Evolutionary conservation across 1,140 invertebrate species (phyloP).

Genomic region (Drosophila tani): DNA sequence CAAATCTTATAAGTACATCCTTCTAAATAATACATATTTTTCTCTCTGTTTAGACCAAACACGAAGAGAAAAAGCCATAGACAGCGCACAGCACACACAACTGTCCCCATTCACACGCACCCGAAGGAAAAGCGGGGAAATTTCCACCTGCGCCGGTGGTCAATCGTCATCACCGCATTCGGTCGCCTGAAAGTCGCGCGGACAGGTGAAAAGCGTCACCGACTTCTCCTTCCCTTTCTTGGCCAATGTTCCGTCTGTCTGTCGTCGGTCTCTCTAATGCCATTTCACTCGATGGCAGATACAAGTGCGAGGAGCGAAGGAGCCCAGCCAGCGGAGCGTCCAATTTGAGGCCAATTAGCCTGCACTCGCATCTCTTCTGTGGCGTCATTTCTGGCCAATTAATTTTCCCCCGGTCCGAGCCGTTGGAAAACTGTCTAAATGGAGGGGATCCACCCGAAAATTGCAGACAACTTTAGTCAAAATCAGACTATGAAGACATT

Average conservation of each 20-base stretch:
- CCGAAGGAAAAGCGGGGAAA: constrained; percentile 26
- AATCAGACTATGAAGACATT: constrained; percentile 15
- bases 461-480: neutral
- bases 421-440: constrained; percentile 16
- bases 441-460: constrained; percentile 11
- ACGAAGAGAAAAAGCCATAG: constrained; percentile 47
- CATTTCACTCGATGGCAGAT: constrained; percentile 1
- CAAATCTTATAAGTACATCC: too few relatives aligned
- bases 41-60: constrained; percentile 10
- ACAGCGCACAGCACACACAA: constrained; percentile 22
- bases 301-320: neutral
- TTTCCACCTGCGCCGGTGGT: constrained; percentile 73
- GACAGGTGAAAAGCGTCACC: constrained; percentile 69
- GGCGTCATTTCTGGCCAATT: constrained; percentile 47
- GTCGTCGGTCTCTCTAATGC: constrained; percentile 28
- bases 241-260: constrained; percentile 29
- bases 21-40: neutral
- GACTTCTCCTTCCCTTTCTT: neutral
- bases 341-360: constrained; percentile 66
- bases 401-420: constrained; percentile 1
- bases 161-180: constrained; percentile 65
- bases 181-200: constrained; percentile 35
- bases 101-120: constrained; percentile 71
- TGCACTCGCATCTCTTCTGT: constrained; percentile 34
- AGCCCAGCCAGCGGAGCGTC: constrained; percentile 44